Percentiles rank a stretch among this genome's conserved stretches.
phyloP scores from a whole-genome alignment of 2,797 vertebrate species.

The Agapornis canus region DNA sequence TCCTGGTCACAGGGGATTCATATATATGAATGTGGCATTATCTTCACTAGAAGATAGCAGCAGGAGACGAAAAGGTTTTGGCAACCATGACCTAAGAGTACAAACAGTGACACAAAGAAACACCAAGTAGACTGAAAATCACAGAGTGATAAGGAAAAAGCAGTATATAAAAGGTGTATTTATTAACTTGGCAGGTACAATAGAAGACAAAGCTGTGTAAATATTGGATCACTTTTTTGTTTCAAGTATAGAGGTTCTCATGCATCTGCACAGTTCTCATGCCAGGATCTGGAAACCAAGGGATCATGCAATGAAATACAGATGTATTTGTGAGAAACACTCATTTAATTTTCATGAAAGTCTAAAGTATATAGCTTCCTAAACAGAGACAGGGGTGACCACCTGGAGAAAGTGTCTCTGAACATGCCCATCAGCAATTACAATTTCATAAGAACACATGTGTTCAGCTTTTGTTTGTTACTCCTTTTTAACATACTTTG shows the following conservation, averaged over 20 bases:
- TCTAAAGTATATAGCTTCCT: neutral
- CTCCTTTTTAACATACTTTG: neutral
- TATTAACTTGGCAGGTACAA: constrained; percentile 35
- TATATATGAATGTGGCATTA: constrained; percentile 1
- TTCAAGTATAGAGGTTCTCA: constrained; percentile 11
- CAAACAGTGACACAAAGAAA: constrained; percentile 52
- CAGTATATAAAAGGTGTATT: constrained; percentile 11
- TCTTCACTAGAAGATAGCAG: constrained; percentile 45
- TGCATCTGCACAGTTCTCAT: constrained; percentile 2
- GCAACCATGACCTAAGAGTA: constrained; percentile 26
- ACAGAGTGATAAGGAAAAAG: constrained; percentile 28
- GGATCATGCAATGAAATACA: neutral
- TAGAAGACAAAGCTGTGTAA: constrained; percentile 38
- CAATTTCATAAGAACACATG: neutral
- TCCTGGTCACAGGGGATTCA: neutral
- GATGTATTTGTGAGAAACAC: neutral
- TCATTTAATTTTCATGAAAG: neutral
- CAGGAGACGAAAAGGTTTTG: constrained; percentile 38
- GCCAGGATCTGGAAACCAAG: neutral
- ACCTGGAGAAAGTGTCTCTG: neutral
- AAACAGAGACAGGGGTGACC: neutral
- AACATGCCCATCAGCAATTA: neutral
- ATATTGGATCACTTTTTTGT: constrained; percentile 6
- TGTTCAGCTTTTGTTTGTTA: neutral
- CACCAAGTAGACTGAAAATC: constrained; percentile 21